A percentile compares a stretch with the other conserved stretches of the same genome.
Conservation (phyloP, 2,797 vertebrate genomes). For the Peromyscus aztecus region DNA sequence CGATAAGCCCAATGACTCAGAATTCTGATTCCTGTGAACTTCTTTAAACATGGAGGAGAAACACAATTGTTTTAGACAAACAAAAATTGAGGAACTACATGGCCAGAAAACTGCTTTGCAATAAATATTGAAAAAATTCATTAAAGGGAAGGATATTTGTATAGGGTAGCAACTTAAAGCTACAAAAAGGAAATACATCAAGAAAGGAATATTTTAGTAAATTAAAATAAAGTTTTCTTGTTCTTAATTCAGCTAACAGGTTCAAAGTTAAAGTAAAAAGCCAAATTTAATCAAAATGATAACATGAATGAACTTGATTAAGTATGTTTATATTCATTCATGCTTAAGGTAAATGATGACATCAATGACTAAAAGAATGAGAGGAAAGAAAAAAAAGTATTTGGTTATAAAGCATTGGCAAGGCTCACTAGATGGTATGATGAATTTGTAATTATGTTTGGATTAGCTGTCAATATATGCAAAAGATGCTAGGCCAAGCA, state of each 20-base stretch:
- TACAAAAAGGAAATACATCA: neutral
- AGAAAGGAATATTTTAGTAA: neutral
- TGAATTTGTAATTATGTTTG: neutral
- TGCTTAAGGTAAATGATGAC: neutral
- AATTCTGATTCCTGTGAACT: neutral
- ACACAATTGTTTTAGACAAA: neutral
- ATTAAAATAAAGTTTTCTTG: neutral
- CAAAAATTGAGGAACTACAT: neutral
- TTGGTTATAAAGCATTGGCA: neutral
- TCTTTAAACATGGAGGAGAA: neutral
- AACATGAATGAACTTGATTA: neutral
- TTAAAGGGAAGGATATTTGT: neutral
- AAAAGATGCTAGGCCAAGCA: neutral
- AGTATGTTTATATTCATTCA: neutral
- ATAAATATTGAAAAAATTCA: neutral
- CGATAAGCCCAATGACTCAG: neutral
- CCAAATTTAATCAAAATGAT: neutral
- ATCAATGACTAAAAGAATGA: neutral
- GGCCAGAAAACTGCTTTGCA: neutral
- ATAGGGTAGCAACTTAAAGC: neutral
- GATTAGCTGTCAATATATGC: neutral
- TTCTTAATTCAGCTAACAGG: neutral
- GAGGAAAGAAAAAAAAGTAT: neutral
- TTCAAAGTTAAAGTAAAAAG: neutral
- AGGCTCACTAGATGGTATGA: neutral